phyloP scores from a whole-genome alignment of 2,888 invertebrate species.

The Plemyria rubiginata region DNA sequence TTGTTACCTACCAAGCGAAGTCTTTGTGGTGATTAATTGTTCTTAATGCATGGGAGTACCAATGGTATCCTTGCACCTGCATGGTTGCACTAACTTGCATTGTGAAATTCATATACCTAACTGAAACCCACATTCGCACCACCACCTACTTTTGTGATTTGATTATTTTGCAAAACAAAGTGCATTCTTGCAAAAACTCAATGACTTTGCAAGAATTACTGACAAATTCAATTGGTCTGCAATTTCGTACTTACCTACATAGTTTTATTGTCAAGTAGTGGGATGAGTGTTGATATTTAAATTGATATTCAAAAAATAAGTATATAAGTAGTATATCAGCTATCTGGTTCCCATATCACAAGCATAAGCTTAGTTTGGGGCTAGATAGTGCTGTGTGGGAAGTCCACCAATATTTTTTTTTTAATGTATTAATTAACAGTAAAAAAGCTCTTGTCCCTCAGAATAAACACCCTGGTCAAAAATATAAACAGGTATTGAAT shows the following conservation, averaged over 20 bases:
- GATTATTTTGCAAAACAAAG: slow-evolving; percentile 16
- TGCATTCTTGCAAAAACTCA: slow-evolving; percentile 3
- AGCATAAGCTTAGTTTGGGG: too few relatives aligned
- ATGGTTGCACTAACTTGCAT: neutral
- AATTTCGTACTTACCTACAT: neutral
- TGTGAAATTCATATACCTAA: neutral
- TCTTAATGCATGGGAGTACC: slow-evolving; percentile 14
- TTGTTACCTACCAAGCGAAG: slow-evolving; percentile 35
- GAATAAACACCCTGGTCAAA: too few relatives aligned
- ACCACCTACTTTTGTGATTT: slow-evolving; percentile 8
- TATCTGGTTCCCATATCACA: too few relatives aligned
- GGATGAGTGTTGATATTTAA: too few relatives aligned
- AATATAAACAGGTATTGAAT: too few relatives aligned
- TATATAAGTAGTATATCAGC: too few relatives aligned
- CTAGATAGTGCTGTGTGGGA: too few relatives aligned
- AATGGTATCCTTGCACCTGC: neutral
- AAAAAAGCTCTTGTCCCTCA: too few relatives aligned
- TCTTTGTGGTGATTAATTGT: slow-evolving; percentile 37
- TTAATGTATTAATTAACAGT: too few relatives aligned
- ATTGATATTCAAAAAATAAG: too few relatives aligned
- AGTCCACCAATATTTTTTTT: too few relatives aligned
- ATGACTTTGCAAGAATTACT: slow-evolving; percentile 19
- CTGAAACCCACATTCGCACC: slow-evolving; percentile 2
- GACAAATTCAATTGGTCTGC: neutral
- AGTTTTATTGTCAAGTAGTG: neutral